Base-by-base conservation (phyloP, 1,140 invertebrate species). In the Acromyrmex heyeri region DNA sequence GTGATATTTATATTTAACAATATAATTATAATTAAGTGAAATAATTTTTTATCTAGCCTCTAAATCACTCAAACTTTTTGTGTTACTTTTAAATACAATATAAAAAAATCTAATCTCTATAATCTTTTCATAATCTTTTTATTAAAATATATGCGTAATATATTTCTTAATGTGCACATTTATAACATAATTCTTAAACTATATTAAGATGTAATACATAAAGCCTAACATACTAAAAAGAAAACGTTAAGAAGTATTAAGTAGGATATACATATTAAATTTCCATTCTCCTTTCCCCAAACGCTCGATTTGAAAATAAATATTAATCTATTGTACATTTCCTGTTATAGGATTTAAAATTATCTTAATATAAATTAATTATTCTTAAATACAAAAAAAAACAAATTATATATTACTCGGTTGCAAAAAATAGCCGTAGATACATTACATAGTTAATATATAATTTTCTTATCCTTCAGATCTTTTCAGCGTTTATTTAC, bases 331-430 rank as follows among this genome's bases (percentile, higher is more conserved):
- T 55, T 44, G 14, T 50, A 50, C 14, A 14, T 50, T 5, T 61
- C 6, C 14, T 5, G 7, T 38, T 27, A 7, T 12, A 14, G n/a
- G 14, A n/a, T 1, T 61, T 14, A 57, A 61, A 62, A 62, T 5
- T 44, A 44, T 48, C 3, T 77, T 27, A 77, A 77, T 62, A 77
- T 62, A 16, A 8, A 16, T 18, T 14, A 27, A 76, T 76, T 27
- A 61, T 18, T 10, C 0, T 6, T 21, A 48, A 14, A 34, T 64
- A 30, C 7, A 24, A 62, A 27, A 61, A n/a, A n/a, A n/a, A 62
- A n/a, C 27, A 27, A 24, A 62, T 61, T 12, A 12, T 3, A 6
- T 27, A 75, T 57, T 14, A 30, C 8, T 73, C 16, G 48, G 3
- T 16, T 30, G 50, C 18, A 18, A 72, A 72, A 53, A 62, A 30